Conservation (phyloP, 2,888 invertebrate genomes). For the Gandaritis pyraliata region DNA sequence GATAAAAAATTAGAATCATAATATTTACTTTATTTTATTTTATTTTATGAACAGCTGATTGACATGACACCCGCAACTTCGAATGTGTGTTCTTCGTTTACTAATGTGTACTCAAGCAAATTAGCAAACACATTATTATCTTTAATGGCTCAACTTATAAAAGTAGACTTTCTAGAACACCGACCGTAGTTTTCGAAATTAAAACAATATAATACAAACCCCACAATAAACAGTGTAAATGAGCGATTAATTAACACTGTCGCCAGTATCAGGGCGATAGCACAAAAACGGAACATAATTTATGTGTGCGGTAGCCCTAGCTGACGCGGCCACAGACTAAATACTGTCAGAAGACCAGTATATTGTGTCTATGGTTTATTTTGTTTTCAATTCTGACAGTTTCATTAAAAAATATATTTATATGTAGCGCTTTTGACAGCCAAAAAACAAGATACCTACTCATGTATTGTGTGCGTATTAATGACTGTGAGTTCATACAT, state of each 20-base stretch:
- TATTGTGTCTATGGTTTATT: not conserved
- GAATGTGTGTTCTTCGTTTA: too few species aligned
- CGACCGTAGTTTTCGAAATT: slow-evolving; percentile 4
- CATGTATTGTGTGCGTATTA: too few species aligned
- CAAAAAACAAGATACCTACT: not conserved
- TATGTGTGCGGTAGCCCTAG: slow-evolving; percentile 71
- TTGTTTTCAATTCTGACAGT: not conserved
- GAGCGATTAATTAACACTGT: slow-evolving; percentile 76
- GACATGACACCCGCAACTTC: too few species aligned
- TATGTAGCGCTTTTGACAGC: not conserved
- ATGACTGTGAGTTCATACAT: too few species aligned
- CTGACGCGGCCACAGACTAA: slow-evolving; percentile 52
- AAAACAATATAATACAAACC: slow-evolving; percentile 36
- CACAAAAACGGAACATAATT: slow-evolving; percentile 75
- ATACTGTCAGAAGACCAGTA: not conserved
- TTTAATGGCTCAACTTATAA: too few species aligned
- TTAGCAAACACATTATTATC: too few species aligned
- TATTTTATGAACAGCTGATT: too few species aligned
- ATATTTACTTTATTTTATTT: too few species aligned
- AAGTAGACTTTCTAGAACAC: not conserved
- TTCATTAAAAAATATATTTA: not conserved
- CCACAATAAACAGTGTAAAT: slow-evolving; percentile 48
- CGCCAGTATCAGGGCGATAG: slow-evolving; percentile 73
- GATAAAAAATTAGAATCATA: too few species aligned
- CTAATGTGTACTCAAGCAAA: too few species aligned